Conservation (phyloP, 2,113 vertebrate species). For the Psettodes erumei region DNA sequence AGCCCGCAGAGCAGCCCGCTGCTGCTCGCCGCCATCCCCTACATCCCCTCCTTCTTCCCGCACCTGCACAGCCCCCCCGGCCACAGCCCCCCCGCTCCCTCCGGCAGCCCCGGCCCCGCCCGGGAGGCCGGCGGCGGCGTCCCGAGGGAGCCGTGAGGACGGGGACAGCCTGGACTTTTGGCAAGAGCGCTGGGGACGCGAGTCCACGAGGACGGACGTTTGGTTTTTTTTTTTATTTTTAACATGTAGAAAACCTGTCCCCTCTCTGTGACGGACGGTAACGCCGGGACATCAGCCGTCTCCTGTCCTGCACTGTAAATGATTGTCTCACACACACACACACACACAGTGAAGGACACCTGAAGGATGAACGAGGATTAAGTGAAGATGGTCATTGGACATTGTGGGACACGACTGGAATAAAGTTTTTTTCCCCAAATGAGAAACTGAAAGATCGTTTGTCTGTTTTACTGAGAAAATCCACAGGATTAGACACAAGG, state of each 20-base stretch:
- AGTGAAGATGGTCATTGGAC: constrained; percentile 4
- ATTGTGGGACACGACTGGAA: no score
- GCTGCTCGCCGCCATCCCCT: constrained; percentile 76
- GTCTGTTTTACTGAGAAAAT: no score
- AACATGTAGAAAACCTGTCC: constrained; percentile 1
- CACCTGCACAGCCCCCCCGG: constrained; percentile 58
- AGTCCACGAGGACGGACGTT: no score
- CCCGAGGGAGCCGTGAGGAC: constrained; percentile 54
- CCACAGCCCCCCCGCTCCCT: constrained; percentile 36
- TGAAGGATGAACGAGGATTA: constrained; percentile 12
- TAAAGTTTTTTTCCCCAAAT: no score
- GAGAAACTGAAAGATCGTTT: no score
- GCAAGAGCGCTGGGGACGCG: no score
- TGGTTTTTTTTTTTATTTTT: no score
- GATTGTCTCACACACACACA: not conserved
- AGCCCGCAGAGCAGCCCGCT: constrained; percentile 74
- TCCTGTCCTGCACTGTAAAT: not conserved
- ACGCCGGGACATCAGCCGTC: not conserved
- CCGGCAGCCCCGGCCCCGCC: constrained; percentile 45
- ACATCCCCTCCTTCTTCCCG: constrained; percentile 82
- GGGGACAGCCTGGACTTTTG: no score
- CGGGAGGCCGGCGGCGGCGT: constrained; percentile 17
- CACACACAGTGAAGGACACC: not conserved
- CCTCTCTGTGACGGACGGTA: not conserved
- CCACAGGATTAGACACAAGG: no score